Evolutionary conservation across 2,888 invertebrate genomes (phyloP), one percentile per base, ranked within the genome.

Genomic region (Drosophila colorata): DNA sequence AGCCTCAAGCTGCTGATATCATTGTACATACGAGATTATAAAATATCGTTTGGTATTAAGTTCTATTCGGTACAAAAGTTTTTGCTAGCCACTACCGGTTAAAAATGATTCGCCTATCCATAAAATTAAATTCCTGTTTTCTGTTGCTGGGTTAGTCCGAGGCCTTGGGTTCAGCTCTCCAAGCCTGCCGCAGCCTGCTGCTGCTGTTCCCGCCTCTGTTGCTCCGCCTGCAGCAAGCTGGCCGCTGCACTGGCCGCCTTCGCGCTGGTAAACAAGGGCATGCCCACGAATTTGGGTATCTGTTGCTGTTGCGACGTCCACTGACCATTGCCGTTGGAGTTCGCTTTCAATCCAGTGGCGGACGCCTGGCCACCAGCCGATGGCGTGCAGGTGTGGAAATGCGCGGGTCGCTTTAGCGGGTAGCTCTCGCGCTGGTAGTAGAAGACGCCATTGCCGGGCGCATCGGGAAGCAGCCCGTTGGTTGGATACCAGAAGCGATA

Each of bases 401-500:
- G 89, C 58, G 91, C 78, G 18, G 83, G 73, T 3, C 91, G 83
- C 55, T 87, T 90, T 25, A 85, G 81, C 90, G 91, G 66, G 91
- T 90, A 82, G 83, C 76, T 68, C 89, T 88, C 78, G 69, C 89
- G 95, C 81, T 95, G 95, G 88, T 97, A 97, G 83, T 94, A 95
- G 90, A 97, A 97, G 70, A 95, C 91, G 41, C 97, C 97, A 78
- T 95, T 95, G 13, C 97, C 97, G 16, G 97, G 96, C 48, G 95
- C 91, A 73, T 94, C 94, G 0, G 97, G 95, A 52, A 95, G 92
- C 63, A 93, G 93, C 13, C 94, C 94, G 18, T 72, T 66, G 55
- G 95, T 93, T 43, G 93, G 94, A 90, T 95, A 97, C 95, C 96
- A 96, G 81, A 95, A 94, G 68, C 95, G 94, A 91, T 99, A 99